These are phyloP conservation scores for Rousettus madagascariensis DNA, from an alignment of 2,797 vertebrate genomes.

Conservation along the genomic window DNA sequence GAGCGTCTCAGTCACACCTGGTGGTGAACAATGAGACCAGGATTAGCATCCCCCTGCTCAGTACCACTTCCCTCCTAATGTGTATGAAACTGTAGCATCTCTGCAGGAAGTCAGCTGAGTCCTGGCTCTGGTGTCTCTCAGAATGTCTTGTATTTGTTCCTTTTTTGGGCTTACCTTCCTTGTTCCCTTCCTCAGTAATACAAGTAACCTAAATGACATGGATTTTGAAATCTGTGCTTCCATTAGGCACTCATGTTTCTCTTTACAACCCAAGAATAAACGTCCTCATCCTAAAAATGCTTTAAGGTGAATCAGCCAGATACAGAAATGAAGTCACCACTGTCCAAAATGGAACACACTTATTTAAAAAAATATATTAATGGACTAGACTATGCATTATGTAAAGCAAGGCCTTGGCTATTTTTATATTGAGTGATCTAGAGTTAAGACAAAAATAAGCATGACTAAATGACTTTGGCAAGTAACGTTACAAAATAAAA, in stretches of 20 bases:
- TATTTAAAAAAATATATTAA: background rate
- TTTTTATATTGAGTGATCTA: background rate
- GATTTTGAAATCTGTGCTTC: background rate
- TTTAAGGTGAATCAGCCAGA: background rate
- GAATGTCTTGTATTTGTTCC: background rate
- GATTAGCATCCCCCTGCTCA: background rate
- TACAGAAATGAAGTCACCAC: background rate
- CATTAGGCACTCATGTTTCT: background rate
- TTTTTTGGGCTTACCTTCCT: background rate
- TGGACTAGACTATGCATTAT: background rate
- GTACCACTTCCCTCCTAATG: background rate
- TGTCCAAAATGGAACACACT: background rate
- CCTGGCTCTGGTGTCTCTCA: background rate
- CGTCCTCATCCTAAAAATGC: background rate
- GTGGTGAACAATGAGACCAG: background rate
- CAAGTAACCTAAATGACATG: background rate
- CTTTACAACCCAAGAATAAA: background rate
- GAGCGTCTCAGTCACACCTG: background rate
- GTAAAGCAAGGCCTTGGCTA: background rate
- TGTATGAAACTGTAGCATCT: background rate
- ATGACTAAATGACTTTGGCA: background rate
- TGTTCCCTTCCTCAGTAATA: background rate
- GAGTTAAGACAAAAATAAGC: background rate
- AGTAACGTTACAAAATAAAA: background rate
- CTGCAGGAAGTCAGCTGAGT: background rate